phyloP scores from a whole-genome alignment of 2,113 vertebrate species.

The Dipodomys spectabilis region DNA sequence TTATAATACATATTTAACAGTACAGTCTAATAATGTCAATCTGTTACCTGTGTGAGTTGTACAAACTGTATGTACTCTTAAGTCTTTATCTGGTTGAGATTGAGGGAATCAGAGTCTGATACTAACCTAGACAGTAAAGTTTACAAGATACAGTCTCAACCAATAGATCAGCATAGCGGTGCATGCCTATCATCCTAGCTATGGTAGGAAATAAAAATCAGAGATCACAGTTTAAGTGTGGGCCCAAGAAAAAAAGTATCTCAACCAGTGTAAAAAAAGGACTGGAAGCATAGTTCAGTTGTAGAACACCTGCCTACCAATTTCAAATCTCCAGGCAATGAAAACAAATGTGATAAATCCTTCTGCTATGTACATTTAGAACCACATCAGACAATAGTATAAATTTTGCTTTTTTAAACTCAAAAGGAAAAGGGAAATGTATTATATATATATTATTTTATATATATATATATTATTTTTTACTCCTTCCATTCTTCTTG shows the following conservation, averaged over 20 bases:
- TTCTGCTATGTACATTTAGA: no score
- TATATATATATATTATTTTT: background rate
- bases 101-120: background rate
- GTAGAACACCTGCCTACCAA: no score
- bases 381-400: no score
- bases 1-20: background rate
- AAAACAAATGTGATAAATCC: no score
- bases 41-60: conserved; percentile 19
- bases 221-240: no score
- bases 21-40: background rate
- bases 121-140: background rate
- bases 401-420: no score
- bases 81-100: background rate
- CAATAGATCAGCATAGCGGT: no score
- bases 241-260: no score
- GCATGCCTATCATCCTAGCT: no score
- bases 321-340: no score
- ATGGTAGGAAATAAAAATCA: no score
- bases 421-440: no score
- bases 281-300: background rate
- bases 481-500: conserved; percentile 34
- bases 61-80: conserved; percentile 24
- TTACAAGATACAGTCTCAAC: background rate
- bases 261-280: background rate
- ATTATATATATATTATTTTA: background rate